Conservation (phyloP, 2,888 invertebrate genomes). For the Chalcis sispes region DNA sequence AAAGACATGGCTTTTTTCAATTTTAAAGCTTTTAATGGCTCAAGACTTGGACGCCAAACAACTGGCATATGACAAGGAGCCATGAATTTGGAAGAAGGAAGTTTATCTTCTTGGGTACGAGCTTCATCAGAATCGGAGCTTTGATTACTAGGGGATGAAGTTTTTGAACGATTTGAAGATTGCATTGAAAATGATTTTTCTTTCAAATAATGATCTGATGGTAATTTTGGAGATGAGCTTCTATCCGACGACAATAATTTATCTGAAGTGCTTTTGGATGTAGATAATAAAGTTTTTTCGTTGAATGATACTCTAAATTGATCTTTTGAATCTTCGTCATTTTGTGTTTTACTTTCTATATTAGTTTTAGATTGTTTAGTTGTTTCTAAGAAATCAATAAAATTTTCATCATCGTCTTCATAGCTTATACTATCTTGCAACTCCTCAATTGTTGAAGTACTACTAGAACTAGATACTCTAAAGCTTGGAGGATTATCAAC, state of each 20-base stretch:
- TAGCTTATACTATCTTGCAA: neutral
- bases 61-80: constrained; percentile 71
- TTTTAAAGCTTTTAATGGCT: constrained; percentile 68
- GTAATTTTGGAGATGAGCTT: neutral
- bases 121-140: constrained; percentile 64
- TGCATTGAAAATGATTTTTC: constrained; percentile 32
- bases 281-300: neutral
- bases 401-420: neutral
- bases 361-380: neutral
- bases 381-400: neutral
- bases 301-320: constrained; percentile 8
- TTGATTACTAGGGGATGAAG: constrained; percentile 58
- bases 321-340: constrained; percentile 5
- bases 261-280: neutral
- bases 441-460: neutral
- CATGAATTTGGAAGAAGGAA: constrained; percentile 62
- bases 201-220: neutral
- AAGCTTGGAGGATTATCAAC: constrained; percentile 9
- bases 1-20: constrained; percentile 60
- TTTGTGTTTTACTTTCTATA: neutral
- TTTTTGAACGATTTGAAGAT: constrained; percentile 61
- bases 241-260: neutral
- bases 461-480: constrained; percentile 10
- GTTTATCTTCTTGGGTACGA: constrained; percentile 55
- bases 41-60: constrained; percentile 67